A percentile compares a stretch with the other conserved stretches of the same genome.
phyloP scores from a whole-genome alignment of 2,888 invertebrate species.

The Chorisops tibialis region DNA sequence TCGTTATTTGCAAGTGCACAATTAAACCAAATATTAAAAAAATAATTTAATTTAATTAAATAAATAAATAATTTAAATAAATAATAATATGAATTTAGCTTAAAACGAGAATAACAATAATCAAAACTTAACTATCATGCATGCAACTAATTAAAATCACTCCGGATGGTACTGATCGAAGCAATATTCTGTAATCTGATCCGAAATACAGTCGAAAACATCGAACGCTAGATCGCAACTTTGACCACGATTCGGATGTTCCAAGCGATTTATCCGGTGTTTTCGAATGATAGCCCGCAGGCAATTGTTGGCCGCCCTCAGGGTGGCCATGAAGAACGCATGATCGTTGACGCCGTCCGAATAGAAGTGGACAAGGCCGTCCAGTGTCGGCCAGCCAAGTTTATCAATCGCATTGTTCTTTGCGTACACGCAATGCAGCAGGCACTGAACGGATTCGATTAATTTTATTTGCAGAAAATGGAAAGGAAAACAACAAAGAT shows the following conservation, averaged over 20 bases:
- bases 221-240: conserved; percentile 75
- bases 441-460: conserved; percentile 56
- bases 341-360: conserved; percentile 75
- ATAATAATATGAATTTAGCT: too few species aligned
- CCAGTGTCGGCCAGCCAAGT: conserved; percentile 69
- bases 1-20: too few species aligned
- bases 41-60: too few species aligned
- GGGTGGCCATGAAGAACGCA: conserved; percentile 71
- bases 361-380: conserved; percentile 69
- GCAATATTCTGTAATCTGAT: conserved; percentile 72
- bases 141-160: too few species aligned
- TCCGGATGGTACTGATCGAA: conserved; percentile 47
- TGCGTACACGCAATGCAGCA: conserved; percentile 74
- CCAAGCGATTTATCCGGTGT: conserved; percentile 45
- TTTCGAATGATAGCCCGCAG: conserved; percentile 52
- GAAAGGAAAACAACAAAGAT: conserved; percentile 5
- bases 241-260: conserved; percentile 59
- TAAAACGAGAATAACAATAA: too few species aligned
- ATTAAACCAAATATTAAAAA: too few species aligned
- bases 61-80: too few species aligned
- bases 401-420: conserved; percentile 76
- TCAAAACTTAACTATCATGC: too few species aligned
- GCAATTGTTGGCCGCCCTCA: conserved; percentile 67
- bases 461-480: conserved; percentile 21
- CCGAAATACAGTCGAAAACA: conserved; percentile 75